phyloP scores from a whole-genome alignment of 1,140 invertebrate species.

The Acromyrmex charruanus region DNA sequence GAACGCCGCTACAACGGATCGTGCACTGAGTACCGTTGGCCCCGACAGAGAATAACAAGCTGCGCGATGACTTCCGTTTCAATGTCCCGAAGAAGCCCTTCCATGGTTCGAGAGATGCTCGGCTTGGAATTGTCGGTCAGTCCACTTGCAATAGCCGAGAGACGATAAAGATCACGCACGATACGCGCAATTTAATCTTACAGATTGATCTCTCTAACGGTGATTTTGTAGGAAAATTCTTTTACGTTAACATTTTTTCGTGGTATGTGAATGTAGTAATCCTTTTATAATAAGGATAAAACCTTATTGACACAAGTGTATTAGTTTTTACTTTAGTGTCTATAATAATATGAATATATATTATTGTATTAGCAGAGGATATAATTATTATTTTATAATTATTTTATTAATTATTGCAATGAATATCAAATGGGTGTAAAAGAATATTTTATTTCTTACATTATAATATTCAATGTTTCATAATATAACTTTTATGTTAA shows the following conservation, averaged over 20 bases:
- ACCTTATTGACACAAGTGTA: not conserved
- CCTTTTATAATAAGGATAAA: not conserved
- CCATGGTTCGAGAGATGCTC: slow-evolving; percentile 4
- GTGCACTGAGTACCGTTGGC: not conserved
- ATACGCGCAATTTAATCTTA: slow-evolving; percentile 3
- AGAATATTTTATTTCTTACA: not conserved
- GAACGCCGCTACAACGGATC: not conserved
- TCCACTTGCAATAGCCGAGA: not conserved
- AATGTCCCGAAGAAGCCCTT: not conserved
- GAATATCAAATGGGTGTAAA: not conserved
- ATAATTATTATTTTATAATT: not conserved
- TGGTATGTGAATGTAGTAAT: not conserved
- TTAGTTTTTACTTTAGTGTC: not conserved
- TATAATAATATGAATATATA: not conserved
- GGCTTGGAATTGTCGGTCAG: not conserved
- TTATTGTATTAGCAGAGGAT: not conserved
- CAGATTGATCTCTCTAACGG: not conserved
- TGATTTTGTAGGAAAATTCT: not conserved
- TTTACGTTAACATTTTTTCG: not conserved
- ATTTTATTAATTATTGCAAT: not conserved
- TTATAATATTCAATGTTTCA: not conserved
- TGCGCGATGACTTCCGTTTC: slow-evolving; percentile 10
- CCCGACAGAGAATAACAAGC: not conserved
- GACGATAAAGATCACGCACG: slow-evolving; percentile 21
- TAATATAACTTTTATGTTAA: not conserved